Percentiles rank a stretch among this genome's conserved stretches.
These are phyloP conservation scores for Notodonta ziczac DNA, from an alignment of 2,888 invertebrate genomes.

Conservation along the genomic window DNA sequence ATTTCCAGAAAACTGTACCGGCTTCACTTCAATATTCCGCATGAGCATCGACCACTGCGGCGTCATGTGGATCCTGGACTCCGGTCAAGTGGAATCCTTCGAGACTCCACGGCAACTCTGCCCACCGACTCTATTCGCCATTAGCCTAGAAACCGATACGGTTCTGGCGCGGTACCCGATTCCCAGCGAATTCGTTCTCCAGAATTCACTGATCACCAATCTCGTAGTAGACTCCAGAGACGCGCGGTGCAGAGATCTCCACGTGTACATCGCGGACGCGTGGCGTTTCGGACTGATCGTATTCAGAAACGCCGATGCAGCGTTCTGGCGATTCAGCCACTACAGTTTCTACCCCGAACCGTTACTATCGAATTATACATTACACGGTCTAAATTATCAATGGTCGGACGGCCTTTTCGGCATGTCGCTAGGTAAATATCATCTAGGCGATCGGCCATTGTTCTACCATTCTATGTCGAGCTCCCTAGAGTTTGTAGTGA, in stretches of 20 bases:
- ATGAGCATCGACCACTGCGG: conserved; percentile 90
- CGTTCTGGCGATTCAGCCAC: conserved; percentile 88
- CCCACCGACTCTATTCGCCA: conserved; percentile 90
- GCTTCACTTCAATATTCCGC: conserved; percentile 91
- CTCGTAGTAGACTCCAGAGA: conserved; percentile 87
- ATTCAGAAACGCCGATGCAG: conserved; percentile 84
- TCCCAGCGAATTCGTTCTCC: conserved; percentile 86
- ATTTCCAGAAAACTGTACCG: conserved; percentile 75
- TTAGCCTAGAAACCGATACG: conserved; percentile 87
- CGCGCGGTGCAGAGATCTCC: conserved; percentile 85
- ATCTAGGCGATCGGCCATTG: conserved; percentile 85
- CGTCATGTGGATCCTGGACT: conserved; percentile 92
- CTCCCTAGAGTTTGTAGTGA: conserved; percentile 90
- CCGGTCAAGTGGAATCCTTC: conserved; percentile 89
- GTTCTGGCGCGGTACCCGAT: conserved; percentile 86
- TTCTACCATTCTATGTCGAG: conserved; percentile 94
- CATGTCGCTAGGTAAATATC: conserved; percentile 86
- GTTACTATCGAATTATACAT: conserved; percentile 88
- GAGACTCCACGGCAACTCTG: conserved; percentile 87
- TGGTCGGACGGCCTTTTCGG: conserved; percentile 94
- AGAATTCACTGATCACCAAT: conserved; percentile 88
- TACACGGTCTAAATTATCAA: conserved; percentile 90
- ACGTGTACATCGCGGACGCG: conserved; percentile 88
- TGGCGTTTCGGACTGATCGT: conserved; percentile 87
- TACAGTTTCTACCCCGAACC: conserved; percentile 90